Evolutionary conservation across 2,797 vertebrate genomes (phyloP), one percentile per base, ranked within the genome.

Genomic region (Acipenser ruthenus): DNA sequence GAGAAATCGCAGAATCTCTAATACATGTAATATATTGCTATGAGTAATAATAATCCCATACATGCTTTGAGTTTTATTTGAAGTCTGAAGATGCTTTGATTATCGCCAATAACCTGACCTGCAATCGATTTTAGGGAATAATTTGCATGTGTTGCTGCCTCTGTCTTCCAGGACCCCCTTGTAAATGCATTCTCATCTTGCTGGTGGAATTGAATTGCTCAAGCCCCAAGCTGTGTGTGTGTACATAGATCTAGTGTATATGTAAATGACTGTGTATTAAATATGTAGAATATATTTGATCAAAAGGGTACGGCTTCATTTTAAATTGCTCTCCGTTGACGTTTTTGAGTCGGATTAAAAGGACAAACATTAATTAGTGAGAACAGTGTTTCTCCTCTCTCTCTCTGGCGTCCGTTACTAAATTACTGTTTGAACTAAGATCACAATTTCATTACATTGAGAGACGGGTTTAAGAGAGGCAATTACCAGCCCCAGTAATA

Each of bases 381-480:
- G 80, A 82, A 79, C 75, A 77, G 70, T 69, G 73, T 76, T 78
- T 74, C 58, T 74, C 58, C 65, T 11, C 62, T 37, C 23, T 37
- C 79, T 80, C 81, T 83, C 77, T 83, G 77, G 60, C 67, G 66
- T 68, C 73, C 78, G 77, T 78, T 75, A 84, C 84, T 84, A 86
- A 84, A 86, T 85, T 82, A 84, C 83, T 86, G 81, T 86, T 87
- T 87, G 84, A 84, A 85, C 87, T 87, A 82, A 85, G 86, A 87
- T 87, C 73, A 84, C 83, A 85, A 84, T 86, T 82, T 82, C 78
- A 86, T 86, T 84, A 84, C 77, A 70, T 77, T 55, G 71, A 74
- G 75, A 37, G 23, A 37, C 23, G 23, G 23, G 23, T 3, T 3
- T 37, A 37, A 37, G 23, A 37, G 23, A 37, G 23, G 23, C 23